A percentile compares a stretch with the other conserved stretches of the same genome.
Conservation (phyloP, 2,888 invertebrate species). For the Sphaeridia pumilis region DNA sequence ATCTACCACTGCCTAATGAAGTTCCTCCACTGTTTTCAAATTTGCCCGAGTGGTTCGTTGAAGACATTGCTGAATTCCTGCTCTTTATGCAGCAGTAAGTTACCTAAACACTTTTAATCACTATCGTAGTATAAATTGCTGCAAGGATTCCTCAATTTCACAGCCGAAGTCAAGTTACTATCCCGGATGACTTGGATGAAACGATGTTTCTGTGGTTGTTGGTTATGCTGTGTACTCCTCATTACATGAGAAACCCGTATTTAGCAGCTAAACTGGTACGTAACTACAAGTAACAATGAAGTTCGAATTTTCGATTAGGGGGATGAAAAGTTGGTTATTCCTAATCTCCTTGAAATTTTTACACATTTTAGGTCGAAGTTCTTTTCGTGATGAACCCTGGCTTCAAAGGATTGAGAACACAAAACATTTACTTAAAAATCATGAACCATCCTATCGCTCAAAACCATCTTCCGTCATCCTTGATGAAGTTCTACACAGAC, state of each 20-base stretch:
- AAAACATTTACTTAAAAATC: conserved; percentile 55
- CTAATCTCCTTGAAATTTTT: too few species aligned
- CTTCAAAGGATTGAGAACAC: conserved; percentile 40
- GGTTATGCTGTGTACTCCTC: conserved; percentile 76
- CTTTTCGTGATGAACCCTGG: conserved; percentile 42
- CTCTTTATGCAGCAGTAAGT: conserved; percentile 85
- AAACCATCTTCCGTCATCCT: conserved; percentile 66
- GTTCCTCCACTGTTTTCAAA: conserved; percentile 69
- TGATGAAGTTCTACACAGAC: conserved; percentile 98
- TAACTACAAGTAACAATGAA: too few species aligned
- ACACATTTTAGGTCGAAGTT: conserved; percentile 37
- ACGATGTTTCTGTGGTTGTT: conserved; percentile 81
- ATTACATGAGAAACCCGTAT: conserved; percentile 90
- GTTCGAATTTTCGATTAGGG: too few species aligned
- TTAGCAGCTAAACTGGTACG: conserved; percentile 92
- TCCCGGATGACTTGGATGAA: conserved; percentile 65
- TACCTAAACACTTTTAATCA: too few species aligned
- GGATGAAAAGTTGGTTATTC: too few species aligned
- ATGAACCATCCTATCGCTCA: conserved; percentile 79
- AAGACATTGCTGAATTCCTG: conserved; percentile 93
- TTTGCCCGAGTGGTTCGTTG: conserved; percentile 93
- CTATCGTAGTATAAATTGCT: too few species aligned
- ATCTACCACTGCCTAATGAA: conserved; percentile 48
- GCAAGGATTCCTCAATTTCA: too few species aligned
- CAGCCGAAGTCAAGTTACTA: too few species aligned